phyloP scores from a whole-genome alignment of 2,888 invertebrate species.

The Phyllotreta striolata region DNA sequence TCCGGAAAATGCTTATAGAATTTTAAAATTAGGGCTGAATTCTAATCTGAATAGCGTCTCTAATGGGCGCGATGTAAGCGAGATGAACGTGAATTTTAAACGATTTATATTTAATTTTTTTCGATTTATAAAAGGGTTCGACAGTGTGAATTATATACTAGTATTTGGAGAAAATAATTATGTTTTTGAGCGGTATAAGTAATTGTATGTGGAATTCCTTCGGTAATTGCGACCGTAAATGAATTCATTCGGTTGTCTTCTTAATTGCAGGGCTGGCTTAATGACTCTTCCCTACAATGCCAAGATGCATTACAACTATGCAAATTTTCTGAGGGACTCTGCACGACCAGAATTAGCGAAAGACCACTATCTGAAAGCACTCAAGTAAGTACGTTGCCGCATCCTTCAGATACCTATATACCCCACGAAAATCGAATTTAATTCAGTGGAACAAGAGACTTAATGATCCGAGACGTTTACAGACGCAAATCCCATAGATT shows the following conservation, averaged over 20 bases:
- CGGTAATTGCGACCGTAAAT: too few species aligned
- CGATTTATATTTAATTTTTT: slow-evolving; percentile 12
- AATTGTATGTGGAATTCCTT: too few species aligned
- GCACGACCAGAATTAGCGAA: slow-evolving; percentile 77
- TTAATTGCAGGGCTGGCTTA: slow-evolving; percentile 75
- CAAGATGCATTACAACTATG: slow-evolving; percentile 91
- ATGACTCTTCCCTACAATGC: slow-evolving; percentile 84
- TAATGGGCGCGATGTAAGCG: slow-evolving; percentile 14
- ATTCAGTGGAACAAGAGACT: too few species aligned
- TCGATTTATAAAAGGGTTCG: not conserved
- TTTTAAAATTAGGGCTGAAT: slow-evolving; percentile 21
- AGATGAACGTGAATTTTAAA: slow-evolving; percentile 8
- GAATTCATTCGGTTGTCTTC: slow-evolving; percentile 14
- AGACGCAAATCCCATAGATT: too few species aligned
- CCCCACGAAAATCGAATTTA: not conserved
- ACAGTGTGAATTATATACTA: too few species aligned
- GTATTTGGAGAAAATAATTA: too few species aligned
- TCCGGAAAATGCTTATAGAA: slow-evolving; percentile 28
- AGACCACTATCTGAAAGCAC: slow-evolving; percentile 79
- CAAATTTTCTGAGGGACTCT: slow-evolving; percentile 82
- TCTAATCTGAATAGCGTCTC: slow-evolving; percentile 19
- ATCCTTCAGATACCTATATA: slow-evolving; percentile 1
- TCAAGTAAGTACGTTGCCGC: slow-evolving; percentile 70
- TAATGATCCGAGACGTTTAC: too few species aligned
- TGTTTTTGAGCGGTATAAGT: too few species aligned